phyloP scores from a whole-genome alignment of 2,113 vertebrate species.

The Rhodinocichla rosea region DNA sequence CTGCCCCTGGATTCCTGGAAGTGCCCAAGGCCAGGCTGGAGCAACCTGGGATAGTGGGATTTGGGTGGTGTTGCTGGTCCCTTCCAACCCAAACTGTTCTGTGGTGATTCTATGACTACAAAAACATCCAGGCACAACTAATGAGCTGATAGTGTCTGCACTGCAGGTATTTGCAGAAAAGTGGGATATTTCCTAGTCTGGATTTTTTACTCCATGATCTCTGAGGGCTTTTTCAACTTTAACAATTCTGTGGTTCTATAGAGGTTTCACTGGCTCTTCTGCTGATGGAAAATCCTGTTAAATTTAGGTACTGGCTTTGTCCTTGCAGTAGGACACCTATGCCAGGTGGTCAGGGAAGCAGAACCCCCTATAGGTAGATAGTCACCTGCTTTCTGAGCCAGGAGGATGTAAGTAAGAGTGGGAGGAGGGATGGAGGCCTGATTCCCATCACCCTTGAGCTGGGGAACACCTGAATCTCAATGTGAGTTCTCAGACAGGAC shows the following conservation, averaged over 20 bases:
- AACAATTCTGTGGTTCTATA: not conserved
- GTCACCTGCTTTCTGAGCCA: not conserved
- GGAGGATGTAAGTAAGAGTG: not conserved
- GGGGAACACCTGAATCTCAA: not conserved
- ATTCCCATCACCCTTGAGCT: not conserved
- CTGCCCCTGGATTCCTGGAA: not conserved
- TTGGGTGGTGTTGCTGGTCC: not conserved
- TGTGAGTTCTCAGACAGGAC: not conserved
- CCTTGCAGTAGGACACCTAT: not conserved
- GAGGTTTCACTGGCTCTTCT: not conserved
- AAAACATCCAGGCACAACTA: not conserved
- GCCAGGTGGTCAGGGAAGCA: not conserved
- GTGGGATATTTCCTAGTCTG: not conserved
- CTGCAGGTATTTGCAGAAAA: not conserved
- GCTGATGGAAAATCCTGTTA: not conserved
- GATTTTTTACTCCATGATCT: not conserved
- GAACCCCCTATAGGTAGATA: rapidly evolving
- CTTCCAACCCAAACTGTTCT: not conserved
- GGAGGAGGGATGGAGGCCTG: not conserved
- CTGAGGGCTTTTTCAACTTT: not conserved
- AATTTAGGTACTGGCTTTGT: not conserved
- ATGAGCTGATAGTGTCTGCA: not conserved
- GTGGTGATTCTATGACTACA: not conserved
- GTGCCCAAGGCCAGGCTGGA: not conserved
- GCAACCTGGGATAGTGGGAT: not conserved